Conservation (phyloP, 2,113 vertebrate genomes). For the Atlantisia rogersi region DNA sequence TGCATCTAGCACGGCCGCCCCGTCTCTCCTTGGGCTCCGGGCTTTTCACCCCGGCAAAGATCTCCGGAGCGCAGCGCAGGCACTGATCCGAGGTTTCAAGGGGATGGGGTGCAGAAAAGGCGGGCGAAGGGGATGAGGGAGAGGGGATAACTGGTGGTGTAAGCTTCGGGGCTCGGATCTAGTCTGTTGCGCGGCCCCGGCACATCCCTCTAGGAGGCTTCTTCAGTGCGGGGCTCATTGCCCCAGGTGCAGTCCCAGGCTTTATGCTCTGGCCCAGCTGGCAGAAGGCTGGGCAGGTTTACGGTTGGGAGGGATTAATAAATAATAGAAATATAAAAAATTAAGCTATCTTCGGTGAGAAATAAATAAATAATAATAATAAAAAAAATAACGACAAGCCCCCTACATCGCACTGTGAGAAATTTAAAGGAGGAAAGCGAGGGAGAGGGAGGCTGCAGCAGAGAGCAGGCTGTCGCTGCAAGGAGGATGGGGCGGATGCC, state of each 20-base stretch:
- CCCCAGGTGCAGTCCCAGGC: slow-evolving; percentile 58
- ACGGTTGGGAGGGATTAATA: slow-evolving; percentile 32
- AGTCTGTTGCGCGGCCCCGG: slow-evolving; percentile 52
- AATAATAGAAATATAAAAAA: slow-evolving; percentile 61
- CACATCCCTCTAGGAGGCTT: slow-evolving; percentile 54
- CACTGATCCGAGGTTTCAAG: slow-evolving; percentile 62
- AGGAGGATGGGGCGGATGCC: slow-evolving; percentile 62
- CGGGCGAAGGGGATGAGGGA: background rate
- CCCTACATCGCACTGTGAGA: slow-evolving; percentile 33
- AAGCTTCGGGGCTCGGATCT: slow-evolving; percentile 49
- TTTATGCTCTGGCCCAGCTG: slow-evolving; percentile 40
- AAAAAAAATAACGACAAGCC: background rate
- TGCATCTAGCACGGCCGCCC: slow-evolving; percentile 70
- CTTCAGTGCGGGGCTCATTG: slow-evolving; percentile 59
- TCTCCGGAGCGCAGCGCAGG: slow-evolving; percentile 42
- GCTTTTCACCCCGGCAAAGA: background rate
- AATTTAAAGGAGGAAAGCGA: background rate
- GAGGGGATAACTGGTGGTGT: slow-evolving; percentile 19
- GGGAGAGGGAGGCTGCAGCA: slow-evolving; percentile 4
- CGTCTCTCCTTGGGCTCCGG: slow-evolving; percentile 62
- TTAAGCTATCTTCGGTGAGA: slow-evolving; percentile 49
- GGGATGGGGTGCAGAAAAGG: slow-evolving; percentile 41
- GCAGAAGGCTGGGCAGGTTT: background rate
- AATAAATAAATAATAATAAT: slow-evolving; percentile 1
- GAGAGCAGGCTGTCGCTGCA: slow-evolving; percentile 28